Evolutionary conservation across 2,888 invertebrate species (phyloP).

Genomic region (Philaethria dido): DNA sequence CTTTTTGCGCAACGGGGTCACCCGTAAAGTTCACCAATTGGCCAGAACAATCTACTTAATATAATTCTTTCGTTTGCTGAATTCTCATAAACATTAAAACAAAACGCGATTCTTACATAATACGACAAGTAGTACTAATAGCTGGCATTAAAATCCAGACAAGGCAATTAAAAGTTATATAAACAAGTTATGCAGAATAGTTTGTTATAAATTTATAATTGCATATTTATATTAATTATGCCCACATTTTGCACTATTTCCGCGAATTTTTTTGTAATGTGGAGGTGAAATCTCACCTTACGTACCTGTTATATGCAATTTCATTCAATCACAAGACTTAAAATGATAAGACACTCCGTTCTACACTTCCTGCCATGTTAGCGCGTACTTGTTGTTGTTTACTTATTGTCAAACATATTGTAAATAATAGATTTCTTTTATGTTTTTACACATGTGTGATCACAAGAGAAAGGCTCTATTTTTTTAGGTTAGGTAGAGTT

Average conservation of each 20-base stretch:
- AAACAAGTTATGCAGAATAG: conserved; percentile 25
- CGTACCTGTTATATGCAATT: not conserved
- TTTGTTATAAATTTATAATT: conserved; percentile 13
- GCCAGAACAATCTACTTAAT: conserved; percentile 52
- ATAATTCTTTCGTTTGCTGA: not conserved
- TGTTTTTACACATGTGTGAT: too few relatives aligned
- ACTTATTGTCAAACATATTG: too few relatives aligned
- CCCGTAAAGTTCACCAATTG: conserved; percentile 58
- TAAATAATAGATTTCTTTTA: too few relatives aligned
- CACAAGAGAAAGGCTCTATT: too few relatives aligned
- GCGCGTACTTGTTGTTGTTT: too few relatives aligned
- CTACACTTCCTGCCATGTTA: too few relatives aligned
- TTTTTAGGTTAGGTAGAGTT: too few relatives aligned
- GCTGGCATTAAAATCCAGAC: conserved; percentile 21
- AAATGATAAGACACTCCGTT: too few relatives aligned
- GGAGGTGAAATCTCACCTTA: not conserved
- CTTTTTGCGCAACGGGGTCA: conserved; percentile 71
- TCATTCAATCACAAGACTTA: not conserved
- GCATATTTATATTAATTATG: conserved; percentile 9
- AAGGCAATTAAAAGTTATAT: conserved; percentile 23
- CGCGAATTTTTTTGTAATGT: not conserved
- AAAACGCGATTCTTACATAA: conserved; percentile 9
- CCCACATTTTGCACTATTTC: conserved; percentile 5
- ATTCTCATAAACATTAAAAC: conserved; percentile 2
- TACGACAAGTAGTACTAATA: conserved; percentile 11